phyloP scores from a whole-genome alignment of 2,888 invertebrate species.

The Trissolcus brochymenae region DNA sequence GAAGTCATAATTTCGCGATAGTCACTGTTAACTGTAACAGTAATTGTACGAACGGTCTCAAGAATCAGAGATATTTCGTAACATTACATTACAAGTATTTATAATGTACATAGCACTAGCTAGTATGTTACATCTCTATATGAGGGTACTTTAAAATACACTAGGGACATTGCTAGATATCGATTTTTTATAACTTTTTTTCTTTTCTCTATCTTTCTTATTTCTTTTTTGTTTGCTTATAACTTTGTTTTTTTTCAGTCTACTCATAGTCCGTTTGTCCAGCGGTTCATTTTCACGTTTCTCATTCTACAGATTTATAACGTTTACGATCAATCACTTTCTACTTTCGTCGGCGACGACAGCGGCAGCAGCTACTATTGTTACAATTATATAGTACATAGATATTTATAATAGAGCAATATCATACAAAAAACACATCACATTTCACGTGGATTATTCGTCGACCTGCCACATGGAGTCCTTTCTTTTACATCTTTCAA shows the following conservation, averaged over 20 bases:
- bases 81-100: constrained; percentile 60
- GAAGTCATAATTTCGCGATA: constrained; percentile 36
- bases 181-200: constrained; percentile 63
- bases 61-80: constrained; percentile 64
- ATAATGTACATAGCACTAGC: constrained; percentile 65
- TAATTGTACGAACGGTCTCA: constrained; percentile 60
- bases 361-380: constrained; percentile 69
- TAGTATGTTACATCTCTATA: constrained; percentile 74
- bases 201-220: not conserved
- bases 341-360: constrained; percentile 61
- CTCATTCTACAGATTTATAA: constrained; percentile 38
- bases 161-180: constrained; percentile 71
- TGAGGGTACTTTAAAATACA: constrained; percentile 72
- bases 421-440: constrained; percentile 77
- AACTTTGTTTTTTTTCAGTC: constrained; percentile 39
- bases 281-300: constrained; percentile 23
- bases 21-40: constrained; percentile 59
- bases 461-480: constrained; percentile 57
- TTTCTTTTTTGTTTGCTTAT: not conserved
- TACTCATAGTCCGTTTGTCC: constrained; percentile 27
- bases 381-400: constrained; percentile 76
- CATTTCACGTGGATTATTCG: constrained; percentile 72
- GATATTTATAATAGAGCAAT: constrained; percentile 76
- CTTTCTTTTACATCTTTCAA: constrained; percentile 63
- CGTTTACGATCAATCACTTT: constrained; percentile 59